Evolutionary conservation across 2,888 invertebrate species (phyloP).

Genomic region (Calameuta idolon): DNA sequence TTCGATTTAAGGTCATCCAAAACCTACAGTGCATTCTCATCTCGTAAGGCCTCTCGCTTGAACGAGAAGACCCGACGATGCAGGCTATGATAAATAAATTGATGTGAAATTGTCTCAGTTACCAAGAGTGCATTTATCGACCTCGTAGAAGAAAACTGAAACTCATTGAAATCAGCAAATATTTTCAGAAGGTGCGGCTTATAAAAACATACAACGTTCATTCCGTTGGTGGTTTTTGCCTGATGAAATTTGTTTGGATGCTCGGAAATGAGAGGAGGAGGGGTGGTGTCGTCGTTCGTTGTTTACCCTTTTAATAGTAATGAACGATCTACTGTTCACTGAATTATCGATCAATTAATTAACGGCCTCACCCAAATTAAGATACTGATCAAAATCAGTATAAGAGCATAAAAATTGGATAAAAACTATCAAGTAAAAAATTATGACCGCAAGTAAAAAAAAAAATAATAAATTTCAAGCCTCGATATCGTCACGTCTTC

Average conservation of each 20-base stretch:
- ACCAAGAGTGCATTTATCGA: background rate
- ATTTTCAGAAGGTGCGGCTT: slow-evolving; percentile 36
- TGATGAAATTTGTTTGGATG: background rate
- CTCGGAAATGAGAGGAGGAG: background rate
- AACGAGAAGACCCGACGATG: background rate
- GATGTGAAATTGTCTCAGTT: background rate
- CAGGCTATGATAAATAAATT: background rate
- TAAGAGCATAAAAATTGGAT: background rate
- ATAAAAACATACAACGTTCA: slow-evolving; percentile 19
- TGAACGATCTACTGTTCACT: slow-evolving; percentile 13
- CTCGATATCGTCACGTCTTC: too few relatives aligned
- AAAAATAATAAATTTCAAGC: too few relatives aligned
- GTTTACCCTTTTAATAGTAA: slow-evolving; percentile 20
- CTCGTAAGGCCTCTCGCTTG: background rate
- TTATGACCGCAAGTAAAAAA: too few relatives aligned
- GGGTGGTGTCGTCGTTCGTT: background rate
- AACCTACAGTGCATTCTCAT: too few relatives aligned
- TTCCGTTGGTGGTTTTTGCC: background rate
- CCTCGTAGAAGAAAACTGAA: background rate
- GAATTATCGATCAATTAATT: slow-evolving; percentile 17
- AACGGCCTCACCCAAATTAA: background rate
- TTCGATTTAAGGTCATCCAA: background rate
- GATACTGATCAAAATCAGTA: background rate
- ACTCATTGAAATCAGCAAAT: slow-evolving; percentile 26
- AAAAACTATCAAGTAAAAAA: too few relatives aligned